Evolutionary conservation across 2,797 vertebrate genomes (phyloP).

Genomic region (Hafferia zeledoni): DNA sequence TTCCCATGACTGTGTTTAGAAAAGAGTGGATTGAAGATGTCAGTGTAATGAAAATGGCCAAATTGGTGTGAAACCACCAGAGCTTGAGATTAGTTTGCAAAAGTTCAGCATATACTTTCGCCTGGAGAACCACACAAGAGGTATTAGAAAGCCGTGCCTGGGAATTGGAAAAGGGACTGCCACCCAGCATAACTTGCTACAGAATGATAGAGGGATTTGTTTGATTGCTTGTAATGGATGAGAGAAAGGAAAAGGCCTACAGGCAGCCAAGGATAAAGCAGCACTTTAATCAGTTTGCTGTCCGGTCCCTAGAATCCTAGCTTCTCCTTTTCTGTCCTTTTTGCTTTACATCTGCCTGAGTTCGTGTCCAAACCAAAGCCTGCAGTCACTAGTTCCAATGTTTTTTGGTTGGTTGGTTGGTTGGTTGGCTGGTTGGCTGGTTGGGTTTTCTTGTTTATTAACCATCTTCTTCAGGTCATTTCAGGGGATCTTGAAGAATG

Average conservation of each 20-base stretch:
- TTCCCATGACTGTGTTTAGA: background rate
- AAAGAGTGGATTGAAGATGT: background rate
- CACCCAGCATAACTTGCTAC: background rate
- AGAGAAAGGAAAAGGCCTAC: background rate
- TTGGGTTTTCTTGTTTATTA: background rate
- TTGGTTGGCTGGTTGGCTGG: too few species aligned
- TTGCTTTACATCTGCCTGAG: background rate
- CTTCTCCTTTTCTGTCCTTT: background rate
- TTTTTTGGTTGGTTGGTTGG: too few species aligned
- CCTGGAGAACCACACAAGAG: background rate
- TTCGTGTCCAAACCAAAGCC: background rate
- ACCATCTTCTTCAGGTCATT: background rate
- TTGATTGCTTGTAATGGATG: background rate
- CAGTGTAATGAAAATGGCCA: background rate
- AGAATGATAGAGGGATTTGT: background rate
- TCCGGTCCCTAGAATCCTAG: background rate
- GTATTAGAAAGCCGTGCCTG: background rate
- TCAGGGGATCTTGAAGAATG: background rate
- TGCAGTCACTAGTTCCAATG: background rate
- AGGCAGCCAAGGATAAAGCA: background rate
- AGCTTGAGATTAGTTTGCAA: background rate
- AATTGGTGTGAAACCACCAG: background rate
- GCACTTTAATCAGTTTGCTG: background rate
- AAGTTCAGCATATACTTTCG: background rate
- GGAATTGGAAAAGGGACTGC: background rate